Conservation (phyloP, 2,888 invertebrate species). For the Megamerina dolium region DNA sequence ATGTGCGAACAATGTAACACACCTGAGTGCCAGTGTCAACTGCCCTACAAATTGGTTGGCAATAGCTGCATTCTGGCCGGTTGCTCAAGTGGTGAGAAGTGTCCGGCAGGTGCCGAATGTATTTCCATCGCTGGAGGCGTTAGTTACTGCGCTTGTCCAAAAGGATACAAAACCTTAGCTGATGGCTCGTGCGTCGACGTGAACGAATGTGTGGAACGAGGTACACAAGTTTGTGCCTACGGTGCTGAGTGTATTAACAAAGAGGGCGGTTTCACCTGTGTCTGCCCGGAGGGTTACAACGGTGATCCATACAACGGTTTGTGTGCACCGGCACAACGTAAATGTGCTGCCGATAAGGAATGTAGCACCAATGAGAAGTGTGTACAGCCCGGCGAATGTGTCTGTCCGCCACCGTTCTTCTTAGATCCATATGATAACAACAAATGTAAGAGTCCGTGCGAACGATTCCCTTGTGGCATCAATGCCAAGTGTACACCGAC, state of each 20-base stretch:
- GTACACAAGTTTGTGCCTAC: conserved; percentile 68
- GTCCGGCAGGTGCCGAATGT: conserved; percentile 83
- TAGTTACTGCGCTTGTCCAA: conserved; percentile 89
- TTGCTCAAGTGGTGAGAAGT: conserved; percentile 73
- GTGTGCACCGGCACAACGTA: conserved; percentile 75
- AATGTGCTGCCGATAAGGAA: conserved; percentile 75
- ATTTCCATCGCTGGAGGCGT: conserved; percentile 83
- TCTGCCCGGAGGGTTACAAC: conserved; percentile 73
- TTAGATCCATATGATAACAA: conserved; percentile 75
- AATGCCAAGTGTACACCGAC: conserved; percentile 85
- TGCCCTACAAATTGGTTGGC: conserved; percentile 77
- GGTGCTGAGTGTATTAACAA: conserved; percentile 82
- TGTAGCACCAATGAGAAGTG: conserved; percentile 85
- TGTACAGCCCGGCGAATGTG: conserved; percentile 84
- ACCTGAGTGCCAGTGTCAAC: conserved; percentile 78
- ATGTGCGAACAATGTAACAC: conserved; percentile 80
- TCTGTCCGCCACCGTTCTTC: conserved; percentile 87
- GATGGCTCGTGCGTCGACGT: conserved; percentile 79
- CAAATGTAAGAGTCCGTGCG: conserved; percentile 88
- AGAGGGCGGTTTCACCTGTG: conserved; percentile 70
- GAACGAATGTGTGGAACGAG: conserved; percentile 74
- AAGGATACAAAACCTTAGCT: conserved; percentile 68
- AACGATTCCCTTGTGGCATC: conserved; percentile 82
- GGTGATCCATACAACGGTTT: conserved; percentile 77
- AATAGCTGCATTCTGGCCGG: conserved; percentile 81